Base-by-base conservation (phyloP, 2,888 invertebrate species). In the Melitaea athalia region DNA sequence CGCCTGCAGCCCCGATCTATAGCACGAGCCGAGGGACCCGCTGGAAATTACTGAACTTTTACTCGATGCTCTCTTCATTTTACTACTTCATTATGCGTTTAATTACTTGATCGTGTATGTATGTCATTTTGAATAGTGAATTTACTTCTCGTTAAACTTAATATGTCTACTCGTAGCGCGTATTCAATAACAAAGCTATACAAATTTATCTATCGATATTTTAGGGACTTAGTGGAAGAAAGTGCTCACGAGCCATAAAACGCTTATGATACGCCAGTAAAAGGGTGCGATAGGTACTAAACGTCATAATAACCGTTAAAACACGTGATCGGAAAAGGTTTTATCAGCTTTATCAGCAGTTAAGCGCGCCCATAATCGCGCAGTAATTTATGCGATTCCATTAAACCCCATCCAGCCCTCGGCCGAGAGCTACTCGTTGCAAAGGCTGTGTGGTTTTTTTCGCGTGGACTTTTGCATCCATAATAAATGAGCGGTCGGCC, bases 401-500 rank as follows among this genome's bases (percentile, higher is more conserved):
- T 75, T 76, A 75, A 73, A 71, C 70, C 70, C 71, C 63, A 69
- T 67, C 69, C 73, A 61, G 72, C 71, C 70, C 67, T 71, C 59
- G 59, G 59, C 66, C 43, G 68, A 43, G 17, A 59, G 52, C 62
- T 62, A 71, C 63, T 69, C 68, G 64, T 69, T 55, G 70, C 63
- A 69, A 73, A 74, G 59, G 72, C 67, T 69, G 68, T 70, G 63
- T 71, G 71, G 73, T 78, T 78, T 79, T 79, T 80, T 78, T 76
- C 74, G 73, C 73, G 74, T 73, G 78, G 77, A 74, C 76, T 76
- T 68, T 74, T 69, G 78, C 79, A 84, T 86, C 81, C 84, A 85
- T 85, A 84, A 84, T 84, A 79, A 84, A 86, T 78, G 82, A 85
- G 82, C 77, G 84, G 82, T 75, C 82, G 77, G 81, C 79, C 77